phyloP scores from a whole-genome alignment of 64 coral and sea anemone genomes.

The Astreopora myriophthalma region DNA sequence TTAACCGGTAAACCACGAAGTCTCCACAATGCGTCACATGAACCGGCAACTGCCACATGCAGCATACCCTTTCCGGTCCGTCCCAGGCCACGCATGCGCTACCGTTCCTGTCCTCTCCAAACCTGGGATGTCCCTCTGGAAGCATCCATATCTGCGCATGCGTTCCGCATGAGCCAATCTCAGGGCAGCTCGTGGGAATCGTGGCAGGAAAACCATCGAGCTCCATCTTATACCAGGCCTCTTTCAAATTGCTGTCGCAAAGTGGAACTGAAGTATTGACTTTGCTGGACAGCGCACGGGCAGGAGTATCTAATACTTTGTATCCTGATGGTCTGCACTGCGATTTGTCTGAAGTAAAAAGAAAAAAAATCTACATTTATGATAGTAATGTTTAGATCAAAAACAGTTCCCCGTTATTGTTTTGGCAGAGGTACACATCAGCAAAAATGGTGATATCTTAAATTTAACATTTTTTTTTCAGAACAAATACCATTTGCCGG shows the following conservation, averaged over 20 bases:
- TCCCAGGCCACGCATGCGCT: conserved; percentile 79
- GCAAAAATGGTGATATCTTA: too few relatives aligned
- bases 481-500: too few relatives aligned
- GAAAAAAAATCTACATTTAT: too few relatives aligned
- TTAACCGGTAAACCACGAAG: conserved; percentile 77
- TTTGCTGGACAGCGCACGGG: conserved; percentile 30
- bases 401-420: too few relatives aligned
- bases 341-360: conserved; percentile 52
- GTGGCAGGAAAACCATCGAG: conserved; percentile 68
- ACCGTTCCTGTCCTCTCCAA: conserved; percentile 62
- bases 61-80: conserved; percentile 67
- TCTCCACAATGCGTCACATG: conserved; percentile 78
- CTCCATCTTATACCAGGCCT: conserved; percentile 74
- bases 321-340: conserved; percentile 63
- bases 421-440: too few relatives aligned
- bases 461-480: too few relatives aligned
- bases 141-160: conserved; percentile 81
- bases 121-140: conserved; percentile 32
- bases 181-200: conserved; percentile 78
- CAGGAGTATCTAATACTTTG: conserved; percentile 60
- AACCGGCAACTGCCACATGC: conserved; percentile 82
- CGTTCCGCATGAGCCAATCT: conserved; percentile 67
- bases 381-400: too few relatives aligned
- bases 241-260: conserved; percentile 68
- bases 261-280: conserved; percentile 30